These are phyloP conservation scores for Diaprepes abbreviatus DNA, from an alignment of 2,888 invertebrate species.

Conservation along the genomic window DNA sequence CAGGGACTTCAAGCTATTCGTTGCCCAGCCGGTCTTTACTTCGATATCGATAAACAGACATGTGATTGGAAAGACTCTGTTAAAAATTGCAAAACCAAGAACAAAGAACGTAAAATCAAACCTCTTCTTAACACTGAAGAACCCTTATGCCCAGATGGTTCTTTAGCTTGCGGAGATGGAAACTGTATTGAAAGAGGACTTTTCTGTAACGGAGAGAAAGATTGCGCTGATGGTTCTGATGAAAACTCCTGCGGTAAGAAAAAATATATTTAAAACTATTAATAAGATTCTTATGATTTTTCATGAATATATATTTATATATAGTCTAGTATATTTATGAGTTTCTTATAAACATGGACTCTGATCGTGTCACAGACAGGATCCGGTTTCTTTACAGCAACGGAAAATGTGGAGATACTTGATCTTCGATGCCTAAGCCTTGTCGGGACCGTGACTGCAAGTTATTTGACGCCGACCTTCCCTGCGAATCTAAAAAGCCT, in stretches of 20 bases:
- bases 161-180: slow-evolving; percentile 89
- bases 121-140: slow-evolving; percentile 91
- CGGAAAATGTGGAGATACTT: too few species aligned
- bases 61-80: slow-evolving; percentile 95
- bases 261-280: too few species aligned
- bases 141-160: slow-evolving; percentile 89
- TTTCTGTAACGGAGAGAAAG: slow-evolving; percentile 94
- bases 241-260: slow-evolving; percentile 91
- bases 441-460: too few species aligned
- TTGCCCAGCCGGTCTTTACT: slow-evolving; percentile 92
- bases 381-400: too few species aligned
- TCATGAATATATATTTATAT: too few species aligned
- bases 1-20: slow-evolving; percentile 93
- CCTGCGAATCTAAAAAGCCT: too few species aligned
- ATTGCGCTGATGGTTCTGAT: slow-evolving; percentile 90
- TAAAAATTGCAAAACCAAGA: slow-evolving; percentile 92
- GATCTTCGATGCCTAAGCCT: too few species aligned
- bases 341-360: too few species aligned
- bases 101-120: slow-evolving; percentile 89
- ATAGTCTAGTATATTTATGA: too few species aligned
- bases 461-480: too few species aligned
- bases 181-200: slow-evolving; percentile 89
- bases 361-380: too few species aligned
- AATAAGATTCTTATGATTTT: too few species aligned
- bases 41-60: slow-evolving; percentile 95